phyloP scores from a whole-genome alignment of 2,113 vertebrate species.

The Rhinolophus ferrumequinum region DNA sequence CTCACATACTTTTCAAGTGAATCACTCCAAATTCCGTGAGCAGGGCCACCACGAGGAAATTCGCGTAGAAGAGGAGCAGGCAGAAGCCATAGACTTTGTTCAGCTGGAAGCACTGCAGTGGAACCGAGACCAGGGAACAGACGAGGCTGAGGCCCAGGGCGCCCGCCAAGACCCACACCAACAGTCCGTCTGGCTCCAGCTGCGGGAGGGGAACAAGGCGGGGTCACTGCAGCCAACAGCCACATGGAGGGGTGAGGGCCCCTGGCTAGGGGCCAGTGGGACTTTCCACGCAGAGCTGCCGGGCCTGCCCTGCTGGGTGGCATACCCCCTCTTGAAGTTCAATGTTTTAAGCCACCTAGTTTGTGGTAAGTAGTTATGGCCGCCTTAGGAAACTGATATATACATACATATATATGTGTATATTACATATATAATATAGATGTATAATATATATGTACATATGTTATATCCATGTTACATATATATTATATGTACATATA shows the following conservation, averaged over 20 bases:
- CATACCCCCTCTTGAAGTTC: neutral
- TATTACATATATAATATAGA: neutral
- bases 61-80: conserved; percentile 90
- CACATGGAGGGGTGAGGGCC: neutral
- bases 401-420: too few relatives aligned
- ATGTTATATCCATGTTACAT: too few relatives aligned
- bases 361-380: neutral
- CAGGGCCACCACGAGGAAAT: conserved; percentile 91
- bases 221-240: neutral
- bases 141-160: conserved; percentile 93
- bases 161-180: conserved; percentile 94
- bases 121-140: conserved; percentile 92
- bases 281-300: fast-evolving
- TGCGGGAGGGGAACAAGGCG: conserved; percentile 71
- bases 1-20: conserved; percentile 56
- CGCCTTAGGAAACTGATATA: neutral
- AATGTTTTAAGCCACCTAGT: neutral
- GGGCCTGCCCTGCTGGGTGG: neutral
- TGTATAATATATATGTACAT: too few relatives aligned
- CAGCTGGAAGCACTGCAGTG: conserved; percentile 91
- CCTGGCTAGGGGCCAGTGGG: neutral
- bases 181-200: conserved; percentile 90
- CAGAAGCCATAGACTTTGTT: conserved; percentile 87
- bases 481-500: too few relatives aligned
- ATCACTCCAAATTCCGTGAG: conserved; percentile 94